Evolutionary conservation across 2,113 vertebrate genomes (phyloP), one percentile per base, ranked within the genome.

Genomic region (Choloepus hoffmanni): DNA sequence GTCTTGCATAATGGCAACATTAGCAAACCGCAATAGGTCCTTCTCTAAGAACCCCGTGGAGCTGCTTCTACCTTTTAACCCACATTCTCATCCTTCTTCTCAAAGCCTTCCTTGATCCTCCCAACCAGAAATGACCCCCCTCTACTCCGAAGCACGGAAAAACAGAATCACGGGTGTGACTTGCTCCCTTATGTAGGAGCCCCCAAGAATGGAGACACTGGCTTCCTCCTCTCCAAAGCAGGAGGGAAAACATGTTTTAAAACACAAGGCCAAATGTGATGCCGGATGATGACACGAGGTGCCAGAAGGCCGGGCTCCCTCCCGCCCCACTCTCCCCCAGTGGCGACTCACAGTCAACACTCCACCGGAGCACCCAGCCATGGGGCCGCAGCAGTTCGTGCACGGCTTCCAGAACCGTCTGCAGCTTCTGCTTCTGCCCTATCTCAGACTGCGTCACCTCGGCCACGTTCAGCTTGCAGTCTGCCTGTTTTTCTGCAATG

Each of bases 361-460:
- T 99, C 99, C 99, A 99, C 86, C 99, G 99, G 67, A 99, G 98
- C 1, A 98, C 98, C 99, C 99, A 99, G 96, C 99, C 99, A 0
- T 99, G 99, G 68, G 99, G 99, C 73, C 99, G 98, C 58, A 99
- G 99, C 73, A 99, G 92, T 19, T 99, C 99, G 0, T 99, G 99
- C 50, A 99, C 99, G 0, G 99, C 98, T 89, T 99, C 99, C 97
- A 99, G 97, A 18, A 99, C 99, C 0, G 99, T 99, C 98, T 99
- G 99, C 82, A 99, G 97, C 98, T 99, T 99, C 97, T 99, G 99
- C 63, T 99, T 99, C 98, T 99, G 99, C 33, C 99, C 99, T 7
- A 99, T 99, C 97, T 99, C 99, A 0, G 99, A 99, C 86, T 99
- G 99, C 0, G 99, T 99, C 98, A 99, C 99, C 98, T 99, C 99